Percentiles rank a stretch among this genome's conserved stretches.
phyloP scores from a whole-genome alignment of 2,113 vertebrate species.

The Hypomesus transpacificus region DNA sequence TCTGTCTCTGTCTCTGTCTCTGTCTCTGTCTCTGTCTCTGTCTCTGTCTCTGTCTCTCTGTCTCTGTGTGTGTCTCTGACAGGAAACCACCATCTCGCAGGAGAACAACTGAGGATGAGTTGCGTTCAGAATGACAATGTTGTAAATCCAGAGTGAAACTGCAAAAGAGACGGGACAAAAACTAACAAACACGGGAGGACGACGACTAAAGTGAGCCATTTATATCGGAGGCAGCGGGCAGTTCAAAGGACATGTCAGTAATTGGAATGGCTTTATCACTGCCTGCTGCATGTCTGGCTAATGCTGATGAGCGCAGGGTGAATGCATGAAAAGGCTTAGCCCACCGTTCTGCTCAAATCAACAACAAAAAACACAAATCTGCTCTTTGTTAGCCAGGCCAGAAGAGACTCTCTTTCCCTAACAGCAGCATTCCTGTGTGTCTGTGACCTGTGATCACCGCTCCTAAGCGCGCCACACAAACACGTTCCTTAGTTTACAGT shows the following conservation, averaged over 20 bases:
- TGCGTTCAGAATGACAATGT: constrained; percentile 38
- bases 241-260: constrained; percentile 56
- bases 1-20: too few species aligned
- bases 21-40: too few species aligned
- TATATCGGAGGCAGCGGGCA: constrained; percentile 40
- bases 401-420: constrained; percentile 59
- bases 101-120: constrained; percentile 86
- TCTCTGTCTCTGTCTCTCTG: too few species aligned
- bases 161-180: constrained; percentile 36
- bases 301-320: constrained; percentile 63
- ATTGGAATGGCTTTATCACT: constrained; percentile 67
- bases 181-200: constrained; percentile 16
- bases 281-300: constrained; percentile 58
- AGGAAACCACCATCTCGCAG: constrained; percentile 76
- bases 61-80: background rate
- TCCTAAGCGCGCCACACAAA: background rate
- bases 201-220: constrained; percentile 44
- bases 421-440: constrained; percentile 72
- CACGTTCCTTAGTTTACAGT: background rate
- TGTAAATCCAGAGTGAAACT: constrained; percentile 40
- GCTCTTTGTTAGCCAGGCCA: constrained; percentile 67
- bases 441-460: constrained; percentile 60
- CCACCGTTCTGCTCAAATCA: too few species aligned
- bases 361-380: too few species aligned
- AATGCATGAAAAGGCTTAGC: constrained; percentile 67